Conservation (phyloP, 2,797 vertebrate species). For the Anas georgica region DNA sequence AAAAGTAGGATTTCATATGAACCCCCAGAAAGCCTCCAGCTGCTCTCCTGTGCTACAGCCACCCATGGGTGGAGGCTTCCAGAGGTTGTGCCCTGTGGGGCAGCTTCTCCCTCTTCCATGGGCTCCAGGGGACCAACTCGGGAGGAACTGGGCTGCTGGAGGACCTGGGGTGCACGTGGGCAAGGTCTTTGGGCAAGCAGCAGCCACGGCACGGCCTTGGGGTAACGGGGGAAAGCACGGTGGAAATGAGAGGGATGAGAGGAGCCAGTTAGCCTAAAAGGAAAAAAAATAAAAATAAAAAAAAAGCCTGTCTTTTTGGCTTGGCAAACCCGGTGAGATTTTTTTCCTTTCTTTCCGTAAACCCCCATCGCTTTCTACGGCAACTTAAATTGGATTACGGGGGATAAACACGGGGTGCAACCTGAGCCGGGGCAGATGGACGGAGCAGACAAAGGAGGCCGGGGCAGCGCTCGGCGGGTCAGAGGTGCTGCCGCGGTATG, state of each 20-base stretch:
- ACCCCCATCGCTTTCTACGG: conserved; percentile 46
- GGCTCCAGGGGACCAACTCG: neutral
- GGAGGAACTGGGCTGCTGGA: neutral
- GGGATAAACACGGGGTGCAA: conserved; percentile 68
- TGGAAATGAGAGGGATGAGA: neutral
- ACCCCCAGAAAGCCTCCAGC: neutral
- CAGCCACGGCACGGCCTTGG: neutral
- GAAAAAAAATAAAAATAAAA: neutral
- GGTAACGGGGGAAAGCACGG: neutral
- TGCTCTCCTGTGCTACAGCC: neutral
- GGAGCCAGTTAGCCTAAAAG: neutral
- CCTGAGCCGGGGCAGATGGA: conserved; percentile 71
- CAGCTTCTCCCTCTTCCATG: neutral
- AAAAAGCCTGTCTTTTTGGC: neutral
- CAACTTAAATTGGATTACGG: conserved; percentile 72
- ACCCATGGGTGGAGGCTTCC: neutral
- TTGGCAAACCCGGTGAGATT: neutral
- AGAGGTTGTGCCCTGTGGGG: neutral
- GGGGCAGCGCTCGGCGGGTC: conserved; percentile 26
- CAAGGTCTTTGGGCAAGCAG: neutral
- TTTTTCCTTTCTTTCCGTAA: conserved; percentile 45
- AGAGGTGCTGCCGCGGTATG: conserved; percentile 59
- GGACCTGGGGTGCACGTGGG: accelerated
- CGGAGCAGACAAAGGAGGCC: conserved; percentile 51
- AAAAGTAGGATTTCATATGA: neutral